phyloP scores from a whole-genome alignment of 2,888 invertebrate species.

The Allophyes oxyacanthae region DNA sequence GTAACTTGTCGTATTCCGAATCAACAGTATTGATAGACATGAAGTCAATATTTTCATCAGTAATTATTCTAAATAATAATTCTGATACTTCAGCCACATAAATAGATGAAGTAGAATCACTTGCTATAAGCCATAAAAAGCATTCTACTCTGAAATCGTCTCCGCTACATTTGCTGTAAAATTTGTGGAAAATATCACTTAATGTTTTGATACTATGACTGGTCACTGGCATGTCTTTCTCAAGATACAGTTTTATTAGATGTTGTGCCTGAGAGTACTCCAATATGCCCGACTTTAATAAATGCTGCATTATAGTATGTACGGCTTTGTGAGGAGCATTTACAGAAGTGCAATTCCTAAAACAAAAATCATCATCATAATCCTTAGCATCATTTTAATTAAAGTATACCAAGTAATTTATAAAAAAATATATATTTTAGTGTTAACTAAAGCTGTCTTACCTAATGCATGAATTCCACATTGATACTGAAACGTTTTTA shows the following conservation, averaged over 20 bases:
- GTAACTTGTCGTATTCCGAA: constrained; percentile 55
- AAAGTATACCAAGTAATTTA: too few relatives aligned
- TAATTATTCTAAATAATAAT: constrained; percentile 71
- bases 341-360: constrained; percentile 72
- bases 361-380: constrained; percentile 47
- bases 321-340: constrained; percentile 69
- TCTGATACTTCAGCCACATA: constrained; percentile 58
- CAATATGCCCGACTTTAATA: constrained; percentile 69
- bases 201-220: constrained; percentile 73
- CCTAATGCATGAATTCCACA: constrained; percentile 85
- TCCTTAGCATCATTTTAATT: neutral
- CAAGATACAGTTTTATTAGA: constrained; percentile 77
- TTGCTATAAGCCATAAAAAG: constrained; percentile 73
- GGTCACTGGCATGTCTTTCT: constrained; percentile 80
- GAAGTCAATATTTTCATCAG: constrained; percentile 73
- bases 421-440: too few relatives aligned
- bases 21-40: constrained; percentile 4
- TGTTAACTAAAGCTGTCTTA: constrained; percentile 48
- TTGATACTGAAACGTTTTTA: constrained; percentile 55
- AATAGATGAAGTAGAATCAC: constrained; percentile 57
- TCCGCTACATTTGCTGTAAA: constrained; percentile 75
- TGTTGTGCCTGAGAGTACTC: constrained; percentile 71
- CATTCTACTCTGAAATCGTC: constrained; percentile 68
- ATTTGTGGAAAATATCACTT: constrained; percentile 68
- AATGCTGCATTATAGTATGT: constrained; percentile 73